Evolutionary conservation across 2,888 invertebrate genomes (phyloP), one percentile per base, ranked within the genome.

Genomic region (Aporophyla nigra): DNA sequence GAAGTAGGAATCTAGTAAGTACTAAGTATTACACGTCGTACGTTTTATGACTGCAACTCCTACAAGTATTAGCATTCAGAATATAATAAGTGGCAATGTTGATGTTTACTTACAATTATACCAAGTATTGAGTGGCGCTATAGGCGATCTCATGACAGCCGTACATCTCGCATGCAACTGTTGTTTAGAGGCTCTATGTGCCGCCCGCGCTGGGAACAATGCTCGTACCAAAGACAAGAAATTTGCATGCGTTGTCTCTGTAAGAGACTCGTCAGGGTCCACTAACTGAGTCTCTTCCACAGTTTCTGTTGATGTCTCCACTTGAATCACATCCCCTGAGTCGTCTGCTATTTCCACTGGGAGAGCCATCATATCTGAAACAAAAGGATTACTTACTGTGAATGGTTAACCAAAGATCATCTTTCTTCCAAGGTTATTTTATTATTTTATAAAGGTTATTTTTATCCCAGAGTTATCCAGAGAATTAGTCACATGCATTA

Each of bases 181-280:
- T 10, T 97, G 97, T 82, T 98, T 97, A 46, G 98, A 98, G 94
- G 99, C 98, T 63, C 99, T 97, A 90, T 98, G 98, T 85, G 99
- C 99, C 1, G 98, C 97, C 9, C 98, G 98, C 0, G 98, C 98
- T 71, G 98, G 98, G 89, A 99, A 98, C 76, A 99, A 97, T 89
- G 99, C 99, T 9, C 99, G 97, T 49, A 99, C 97, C 61, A 99
- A 94, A 1, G 99, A 98, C 93, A 99, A 97, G 97, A 99, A 99
- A 92, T 98, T 98, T 0, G 98, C 97, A 87, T 98, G 98, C 0
- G 98, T 98, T 68, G 98, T 98, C 93, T 98, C 98, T 93, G 98
- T 98, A 56, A 98, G 93, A 69, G 95, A 93, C 80, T 95, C 93
- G 74, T 95, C 96, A 0, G 92, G 90, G 61, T 93, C 94, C 9